These are phyloP conservation scores for Pitangus sulphuratus DNA, from an alignment of 2,797 vertebrate genomes.

Conservation along the genomic window DNA sequence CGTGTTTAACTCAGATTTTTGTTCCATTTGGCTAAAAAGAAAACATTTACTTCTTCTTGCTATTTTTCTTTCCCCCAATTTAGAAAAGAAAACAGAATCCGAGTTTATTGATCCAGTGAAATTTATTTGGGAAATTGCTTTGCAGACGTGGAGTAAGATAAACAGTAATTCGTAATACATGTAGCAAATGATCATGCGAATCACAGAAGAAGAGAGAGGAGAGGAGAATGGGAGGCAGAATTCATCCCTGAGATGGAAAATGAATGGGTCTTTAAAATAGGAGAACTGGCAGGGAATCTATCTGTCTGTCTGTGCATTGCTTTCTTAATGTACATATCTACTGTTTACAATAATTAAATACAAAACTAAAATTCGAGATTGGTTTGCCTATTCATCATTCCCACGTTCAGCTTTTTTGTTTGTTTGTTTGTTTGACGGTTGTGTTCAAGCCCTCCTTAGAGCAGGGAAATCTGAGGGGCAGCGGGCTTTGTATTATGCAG, in stretches of 20 bases:
- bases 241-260: not conserved
- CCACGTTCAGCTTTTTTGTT: not conserved
- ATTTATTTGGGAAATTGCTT: conserved; percentile 52
- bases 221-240: conserved; percentile 1
- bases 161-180: conserved; percentile 30
- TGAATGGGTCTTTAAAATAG: conserved; percentile 6
- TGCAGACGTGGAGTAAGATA: conserved; percentile 5
- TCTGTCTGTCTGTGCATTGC: not conserved
- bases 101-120: conserved; percentile 31
- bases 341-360: not conserved
- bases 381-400: not conserved
- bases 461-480: not conserved
- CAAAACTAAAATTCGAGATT: not conserved
- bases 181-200: conserved; percentile 41
- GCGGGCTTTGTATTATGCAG: not conserved
- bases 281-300: not conserved
- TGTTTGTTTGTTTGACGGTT: not conserved
- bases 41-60: conserved; percentile 7
- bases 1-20: conserved; percentile 1
- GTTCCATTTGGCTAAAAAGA: conserved; percentile 5
- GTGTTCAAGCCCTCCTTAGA: not conserved
- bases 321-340: not conserved
- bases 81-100: conserved; percentile 32
- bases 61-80: conserved; percentile 27
- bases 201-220: conserved; percentile 14